Evolutionary conservation across 2,888 invertebrate genomes (phyloP).

Genomic region (Gonocerus acuteangulatus): DNA sequence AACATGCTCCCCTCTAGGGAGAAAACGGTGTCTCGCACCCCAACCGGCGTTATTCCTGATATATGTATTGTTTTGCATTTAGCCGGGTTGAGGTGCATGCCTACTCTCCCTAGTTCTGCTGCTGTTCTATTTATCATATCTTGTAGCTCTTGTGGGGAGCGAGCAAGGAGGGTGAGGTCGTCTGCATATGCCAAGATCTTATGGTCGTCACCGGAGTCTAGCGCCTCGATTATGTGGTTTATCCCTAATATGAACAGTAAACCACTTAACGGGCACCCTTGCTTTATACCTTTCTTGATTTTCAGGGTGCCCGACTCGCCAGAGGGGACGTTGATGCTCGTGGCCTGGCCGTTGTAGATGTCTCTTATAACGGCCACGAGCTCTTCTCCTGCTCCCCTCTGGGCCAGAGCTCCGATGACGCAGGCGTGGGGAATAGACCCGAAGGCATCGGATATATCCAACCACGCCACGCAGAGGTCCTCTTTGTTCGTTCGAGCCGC

Average conservation of each 20-base stretch:
- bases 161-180: background rate
- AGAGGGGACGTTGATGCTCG: background rate
- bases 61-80: background rate
- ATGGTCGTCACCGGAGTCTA: background rate
- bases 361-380: conserved; percentile 9
- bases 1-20: background rate
- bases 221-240: background rate
- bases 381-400: background rate
- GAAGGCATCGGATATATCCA: conserved; percentile 20
- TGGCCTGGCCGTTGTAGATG: background rate
- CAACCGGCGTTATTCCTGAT: background rate
- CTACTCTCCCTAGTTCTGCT: background rate
- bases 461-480: conserved; percentile 12
- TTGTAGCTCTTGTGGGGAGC: background rate
- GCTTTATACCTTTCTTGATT: conserved; percentile 7
- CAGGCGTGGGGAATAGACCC: conserved; percentile 20
- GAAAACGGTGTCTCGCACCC: background rate
- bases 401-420: no score
- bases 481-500: background rate
- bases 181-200: conserved; percentile 17
- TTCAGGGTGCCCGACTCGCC: background rate
- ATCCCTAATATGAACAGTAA: conserved; percentile 11
- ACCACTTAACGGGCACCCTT: conserved; percentile 22
- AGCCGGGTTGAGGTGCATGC: background rate
- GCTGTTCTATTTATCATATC: background rate